Percentiles rank a stretch among this genome's conserved stretches.
Conservation (phyloP, 2,113 vertebrate species). For the Pterophyllum scalare region DNA sequence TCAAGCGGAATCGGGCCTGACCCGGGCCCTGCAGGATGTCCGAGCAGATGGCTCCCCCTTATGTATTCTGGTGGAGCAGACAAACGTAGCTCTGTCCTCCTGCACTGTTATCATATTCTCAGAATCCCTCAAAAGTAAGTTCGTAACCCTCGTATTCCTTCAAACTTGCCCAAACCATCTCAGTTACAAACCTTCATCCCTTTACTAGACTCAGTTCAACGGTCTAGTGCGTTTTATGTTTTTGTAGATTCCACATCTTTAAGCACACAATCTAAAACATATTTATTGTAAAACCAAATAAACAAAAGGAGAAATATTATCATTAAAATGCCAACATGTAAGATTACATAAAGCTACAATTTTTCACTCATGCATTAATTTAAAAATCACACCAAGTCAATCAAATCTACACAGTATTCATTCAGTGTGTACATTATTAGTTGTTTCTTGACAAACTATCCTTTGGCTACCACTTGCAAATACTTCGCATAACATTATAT, state of each 20-base stretch:
- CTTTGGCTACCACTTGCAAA: not conserved
- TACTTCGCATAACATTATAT: not conserved
- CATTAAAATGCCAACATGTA: not conserved
- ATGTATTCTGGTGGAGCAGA: conserved; percentile 86
- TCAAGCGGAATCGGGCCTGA: conserved; percentile 79
- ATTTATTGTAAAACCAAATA: not conserved
- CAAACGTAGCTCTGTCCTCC: conserved; percentile 81
- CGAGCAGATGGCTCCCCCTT: conserved; percentile 83
- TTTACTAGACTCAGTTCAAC: conserved; percentile 4
- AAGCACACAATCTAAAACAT: not conserved
- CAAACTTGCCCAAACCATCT: conserved; percentile 36
- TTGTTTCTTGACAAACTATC: not conserved
- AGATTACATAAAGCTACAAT: not conserved
- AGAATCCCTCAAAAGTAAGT: conserved; percentile 88
- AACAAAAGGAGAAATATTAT: not conserved
- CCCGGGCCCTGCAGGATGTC: conserved; percentile 83
- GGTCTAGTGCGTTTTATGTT: not conserved
- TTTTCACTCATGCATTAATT: not conserved
- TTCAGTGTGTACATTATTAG: not conserved
- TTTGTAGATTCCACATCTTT: not conserved
- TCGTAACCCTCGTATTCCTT: conserved; percentile 63
- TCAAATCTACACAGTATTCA: not conserved
- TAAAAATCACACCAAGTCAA: not conserved
- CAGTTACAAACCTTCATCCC: conserved; percentile 8
- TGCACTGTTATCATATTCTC: conserved; percentile 85